A percentile compares a stretch with the other conserved stretches of the same genome.
phyloP scores from a whole-genome alignment of 64 coral and sea anemone genomes.

The Anthopleura sola region DNA sequence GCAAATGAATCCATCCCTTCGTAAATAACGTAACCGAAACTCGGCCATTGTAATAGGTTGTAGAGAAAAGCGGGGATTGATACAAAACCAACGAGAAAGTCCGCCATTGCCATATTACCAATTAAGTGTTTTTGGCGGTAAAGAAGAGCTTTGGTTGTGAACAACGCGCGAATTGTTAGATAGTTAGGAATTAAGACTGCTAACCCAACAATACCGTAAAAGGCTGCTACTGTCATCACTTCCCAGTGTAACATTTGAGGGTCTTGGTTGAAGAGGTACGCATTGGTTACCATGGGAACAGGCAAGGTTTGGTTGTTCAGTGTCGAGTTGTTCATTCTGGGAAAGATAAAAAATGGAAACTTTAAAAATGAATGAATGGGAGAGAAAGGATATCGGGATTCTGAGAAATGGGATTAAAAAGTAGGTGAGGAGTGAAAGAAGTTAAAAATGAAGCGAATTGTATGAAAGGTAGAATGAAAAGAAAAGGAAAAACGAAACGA shows the following conservation, averaged over 20 bases:
- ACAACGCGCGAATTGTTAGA: constrained; percentile 33
- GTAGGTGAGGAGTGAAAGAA: no score
- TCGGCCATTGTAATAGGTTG: constrained; percentile 44
- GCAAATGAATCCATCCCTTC: constrained; percentile 37
- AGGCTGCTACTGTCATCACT: constrained; percentile 23
- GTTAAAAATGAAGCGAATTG: no score
- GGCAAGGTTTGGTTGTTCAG: not conserved
- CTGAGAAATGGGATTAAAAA: not conserved
- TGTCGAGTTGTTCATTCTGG: constrained; percentile 12
- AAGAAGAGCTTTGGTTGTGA: constrained; percentile 23
- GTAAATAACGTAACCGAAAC: constrained; percentile 6
- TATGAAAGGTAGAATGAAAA: no score
- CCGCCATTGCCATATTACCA: constrained; percentile 21
- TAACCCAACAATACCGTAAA: constrained; percentile 30
- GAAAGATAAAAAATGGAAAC: not conserved
- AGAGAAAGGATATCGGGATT: not conserved
- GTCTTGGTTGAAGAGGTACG: constrained; percentile 18
- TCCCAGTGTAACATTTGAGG: constrained; percentile 33
- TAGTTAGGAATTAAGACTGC: constrained; percentile 37
- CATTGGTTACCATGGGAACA: constrained; percentile 19
- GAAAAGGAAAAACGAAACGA: no score
- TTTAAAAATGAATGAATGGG: not conserved
- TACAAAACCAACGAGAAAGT: constrained; percentile 39
- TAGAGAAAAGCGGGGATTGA: constrained; percentile 51
- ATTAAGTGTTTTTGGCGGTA: constrained; percentile 10